These are phyloP conservation scores for Chymomyza fuscimana DNA, from an alignment of 2,888 invertebrate species.

Conservation along the genomic window DNA sequence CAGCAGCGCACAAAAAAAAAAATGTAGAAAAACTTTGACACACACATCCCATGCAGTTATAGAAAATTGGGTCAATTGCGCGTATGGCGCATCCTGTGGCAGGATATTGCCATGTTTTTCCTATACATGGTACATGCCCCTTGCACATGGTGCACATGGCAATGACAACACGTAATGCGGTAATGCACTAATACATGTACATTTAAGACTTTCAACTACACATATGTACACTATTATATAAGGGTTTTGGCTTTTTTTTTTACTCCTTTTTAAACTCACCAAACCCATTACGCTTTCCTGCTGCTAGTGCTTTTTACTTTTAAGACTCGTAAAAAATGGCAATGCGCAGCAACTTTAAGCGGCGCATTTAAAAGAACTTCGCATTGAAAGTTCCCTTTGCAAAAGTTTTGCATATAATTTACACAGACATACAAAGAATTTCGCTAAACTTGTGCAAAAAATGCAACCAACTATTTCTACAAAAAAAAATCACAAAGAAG, in stretches of 20 bases:
- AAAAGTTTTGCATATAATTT: constrained; percentile 61
- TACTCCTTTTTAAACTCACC: not conserved
- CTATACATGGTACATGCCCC: constrained; percentile 3
- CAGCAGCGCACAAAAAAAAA: not conserved
- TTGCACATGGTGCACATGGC: constrained; percentile 15
- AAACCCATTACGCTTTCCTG: not conserved
- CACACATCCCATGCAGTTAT: constrained; percentile 15
- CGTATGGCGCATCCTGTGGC: constrained; percentile 47
- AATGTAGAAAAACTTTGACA: constrained; percentile 12
- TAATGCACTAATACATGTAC: constrained; percentile 17
- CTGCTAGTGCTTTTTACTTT: not conserved
- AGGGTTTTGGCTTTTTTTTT: not conserved
- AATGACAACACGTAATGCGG: constrained; percentile 24
- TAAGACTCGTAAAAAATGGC: not conserved
- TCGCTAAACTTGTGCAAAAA: constrained; percentile 7
- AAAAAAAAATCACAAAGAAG: not conserved
- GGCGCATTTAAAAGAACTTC: constrained; percentile 12
- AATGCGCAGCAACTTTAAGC: constrained; percentile 14
- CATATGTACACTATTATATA: constrained; percentile 12
- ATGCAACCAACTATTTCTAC: constrained; percentile 34
- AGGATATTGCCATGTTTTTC: constrained; percentile 40
- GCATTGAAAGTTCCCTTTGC: not conserved
- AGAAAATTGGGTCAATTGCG: constrained; percentile 60
- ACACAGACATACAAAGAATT: constrained; percentile 31
- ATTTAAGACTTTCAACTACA: not conserved